Evolutionary conservation across 2,113 vertebrate genomes (phyloP).

Genomic region (Scartelaos histophorus): DNA sequence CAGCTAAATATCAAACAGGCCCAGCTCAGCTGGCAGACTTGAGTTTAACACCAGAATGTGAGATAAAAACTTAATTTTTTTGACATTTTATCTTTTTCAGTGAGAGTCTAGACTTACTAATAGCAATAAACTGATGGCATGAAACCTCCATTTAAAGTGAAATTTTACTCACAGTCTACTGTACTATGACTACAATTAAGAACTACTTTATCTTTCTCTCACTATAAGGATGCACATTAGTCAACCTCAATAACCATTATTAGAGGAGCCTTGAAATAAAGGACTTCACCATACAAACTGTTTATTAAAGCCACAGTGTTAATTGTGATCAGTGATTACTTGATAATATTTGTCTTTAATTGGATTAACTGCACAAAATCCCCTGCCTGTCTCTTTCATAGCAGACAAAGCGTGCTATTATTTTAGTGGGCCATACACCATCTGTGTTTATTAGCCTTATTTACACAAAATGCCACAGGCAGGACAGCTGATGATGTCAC

Average conservation of each 20-base stretch:
- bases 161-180: no score
- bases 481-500: conserved; percentile 69
- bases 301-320: not conserved
- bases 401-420: conserved; percentile 24
- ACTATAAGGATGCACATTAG: no score
- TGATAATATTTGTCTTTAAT: not conserved
- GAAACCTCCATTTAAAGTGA: no score
- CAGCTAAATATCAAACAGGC: not conserved
- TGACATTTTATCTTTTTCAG: no score
- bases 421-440: conserved; percentile 16
- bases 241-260: not conserved
- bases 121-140: no score
- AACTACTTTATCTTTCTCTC: no score
- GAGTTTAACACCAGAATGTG: no score
- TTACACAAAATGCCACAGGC: conserved; percentile 50
- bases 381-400: conserved; percentile 8
- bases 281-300: not conserved
- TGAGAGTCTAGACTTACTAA: no score
- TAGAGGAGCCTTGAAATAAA: not conserved
- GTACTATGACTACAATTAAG: no score
- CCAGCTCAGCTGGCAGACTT: no score
- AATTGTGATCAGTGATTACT: not conserved
- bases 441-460: conserved; percentile 43
- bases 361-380: not conserved
- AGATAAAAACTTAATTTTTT: no score